Evolutionary conservation across 2,888 invertebrate genomes (phyloP), one percentile per base, ranked within the genome.

Genomic region (Harmothoe impar): DNA sequence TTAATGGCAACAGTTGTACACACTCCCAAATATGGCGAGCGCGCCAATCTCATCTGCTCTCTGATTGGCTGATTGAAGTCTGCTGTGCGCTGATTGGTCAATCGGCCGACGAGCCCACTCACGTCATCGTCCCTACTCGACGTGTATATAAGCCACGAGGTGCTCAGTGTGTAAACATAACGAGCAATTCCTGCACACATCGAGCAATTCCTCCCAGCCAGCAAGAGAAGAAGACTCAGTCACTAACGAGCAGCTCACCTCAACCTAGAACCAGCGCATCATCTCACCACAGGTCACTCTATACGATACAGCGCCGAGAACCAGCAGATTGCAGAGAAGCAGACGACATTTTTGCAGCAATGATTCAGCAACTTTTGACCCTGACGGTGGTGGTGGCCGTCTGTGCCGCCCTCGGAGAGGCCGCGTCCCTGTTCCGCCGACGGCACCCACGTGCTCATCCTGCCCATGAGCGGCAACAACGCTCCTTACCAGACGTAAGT

Each of bases 391-490:
- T 78, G 78, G 33, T 78, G 33, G 35, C 78, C 78, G 31, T 78
- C 5, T 78, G 78, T 23, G 31, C 5, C 5, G 31, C n/a, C 31
- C 31, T 78, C 5, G 29, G 25, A 20, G 78, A 78, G 0, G 78
- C 78, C 10, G 78, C 78, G 78, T 78, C 78, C n/a, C 78, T 78
- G 10, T 25, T 78, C n/a, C n/a, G 31, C 17, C 20, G 29, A 17
- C 78, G 20, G 78, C 78, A 78, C 17, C 78, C 78, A 78, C 78
- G 78, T 78, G 78, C 78, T n/a, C 29, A 23, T 35, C 29, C 78
- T 7, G 10, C 20, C 25, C 78, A 29, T 3, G n/a, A 78, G 12
- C 20, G 33, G 31, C 35, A 33, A 7, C 35, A 17, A 10, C 35
- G 31, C 29, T 78, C 35, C 78, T 29, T 62, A 20, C 62, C 62